Percentiles rank a stretch among this genome's conserved stretches.
Conservation (phyloP, 2,888 invertebrate species). For the Thereva nobilitata region DNA sequence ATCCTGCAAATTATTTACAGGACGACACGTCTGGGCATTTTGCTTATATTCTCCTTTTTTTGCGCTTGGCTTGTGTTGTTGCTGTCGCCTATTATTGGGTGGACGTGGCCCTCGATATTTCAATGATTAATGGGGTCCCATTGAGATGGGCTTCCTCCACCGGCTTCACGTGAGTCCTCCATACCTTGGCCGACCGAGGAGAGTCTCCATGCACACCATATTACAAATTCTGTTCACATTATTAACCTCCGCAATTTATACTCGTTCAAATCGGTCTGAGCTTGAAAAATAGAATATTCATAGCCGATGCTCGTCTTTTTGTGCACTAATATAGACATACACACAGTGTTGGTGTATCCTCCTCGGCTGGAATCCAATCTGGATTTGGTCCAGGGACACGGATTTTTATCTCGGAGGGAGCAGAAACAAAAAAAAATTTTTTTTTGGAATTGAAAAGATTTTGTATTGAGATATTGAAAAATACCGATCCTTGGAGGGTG, state of each 20-base stretch:
- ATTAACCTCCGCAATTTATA: conserved; percentile 24
- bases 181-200: conserved; percentile 3
- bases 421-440: not conserved
- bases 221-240: conserved; percentile 33
- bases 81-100: too few relatives aligned
- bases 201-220: too few relatives aligned
- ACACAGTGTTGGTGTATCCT: not conserved
- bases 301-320: not conserved
- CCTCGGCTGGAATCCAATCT: too few relatives aligned
- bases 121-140: conserved; percentile 19
- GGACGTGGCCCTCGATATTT: conserved; percentile 7
- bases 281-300: conserved; percentile 15
- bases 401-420: too few relatives aligned
- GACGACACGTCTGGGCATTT: conserved; percentile 21
- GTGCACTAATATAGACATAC: not conserved
- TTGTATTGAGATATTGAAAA: conserved; percentile 25
- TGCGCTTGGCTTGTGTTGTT: not conserved
- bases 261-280: conserved; percentile 10
- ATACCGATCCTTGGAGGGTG: conserved; percentile 12
- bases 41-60: conserved; percentile 8
- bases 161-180: not conserved
- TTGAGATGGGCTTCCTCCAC: too few relatives aligned
- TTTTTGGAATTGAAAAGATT: conserved; percentile 18
- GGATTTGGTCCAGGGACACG: too few relatives aligned
- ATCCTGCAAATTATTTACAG: conserved; percentile 37